Evolutionary conservation across 2,888 invertebrate species (phyloP).

Genomic region (Caenorhabditis sp.): DNA sequence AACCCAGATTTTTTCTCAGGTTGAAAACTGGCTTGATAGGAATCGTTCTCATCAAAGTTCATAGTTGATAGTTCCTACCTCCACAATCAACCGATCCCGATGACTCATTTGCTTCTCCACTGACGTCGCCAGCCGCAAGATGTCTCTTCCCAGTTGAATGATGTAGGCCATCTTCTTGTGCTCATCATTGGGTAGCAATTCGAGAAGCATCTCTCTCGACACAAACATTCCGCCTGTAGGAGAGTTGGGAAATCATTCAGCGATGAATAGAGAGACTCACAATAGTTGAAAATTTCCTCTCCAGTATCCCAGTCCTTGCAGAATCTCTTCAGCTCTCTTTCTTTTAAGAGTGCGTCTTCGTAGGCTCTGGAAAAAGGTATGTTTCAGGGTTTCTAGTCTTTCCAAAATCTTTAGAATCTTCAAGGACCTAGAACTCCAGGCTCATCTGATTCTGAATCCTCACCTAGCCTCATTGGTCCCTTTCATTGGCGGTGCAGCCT

Average conservation of each 20-base stretch:
- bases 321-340: neutral
- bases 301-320: slow-evolving; percentile 41
- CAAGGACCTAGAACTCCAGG: neutral
- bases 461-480: slow-evolving; percentile 2
- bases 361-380: slow-evolving; percentile 18
- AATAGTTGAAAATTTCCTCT: slow-evolving; percentile 26
- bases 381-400: neutral
- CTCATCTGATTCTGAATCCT: no score
- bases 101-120: neutral
- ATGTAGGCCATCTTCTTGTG: slow-evolving; percentile 39
- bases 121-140: neutral
- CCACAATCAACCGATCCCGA: slow-evolving; percentile 31
- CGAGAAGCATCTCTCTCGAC: no score
- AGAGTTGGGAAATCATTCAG: no score
- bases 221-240: no score
- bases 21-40: no score
- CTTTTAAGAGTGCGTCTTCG: neutral
- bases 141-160: slow-evolving; percentile 50
- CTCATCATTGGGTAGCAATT: neutral
- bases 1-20: no score
- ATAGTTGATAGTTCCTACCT: no score
- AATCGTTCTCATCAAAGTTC: no score
- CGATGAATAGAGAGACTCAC: no score
- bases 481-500: slow-evolving; percentile 3
- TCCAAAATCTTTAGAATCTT: no score